Evolutionary conservation across 1,140 invertebrate species (phyloP).

Genomic region (Pseudomyrmex gracilis): DNA sequence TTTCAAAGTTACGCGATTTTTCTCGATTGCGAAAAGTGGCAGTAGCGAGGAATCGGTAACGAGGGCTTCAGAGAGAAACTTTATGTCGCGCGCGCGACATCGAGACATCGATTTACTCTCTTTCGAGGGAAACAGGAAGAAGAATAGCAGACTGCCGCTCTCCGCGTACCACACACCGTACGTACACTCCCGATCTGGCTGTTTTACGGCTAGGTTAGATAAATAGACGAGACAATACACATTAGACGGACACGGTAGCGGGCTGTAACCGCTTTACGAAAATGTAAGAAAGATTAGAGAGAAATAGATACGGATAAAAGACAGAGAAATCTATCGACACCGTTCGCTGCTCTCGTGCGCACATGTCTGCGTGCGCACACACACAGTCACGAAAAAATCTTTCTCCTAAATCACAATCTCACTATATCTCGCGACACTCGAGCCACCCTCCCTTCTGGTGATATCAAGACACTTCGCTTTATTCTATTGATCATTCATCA

Average conservation of each 20-base stretch:
- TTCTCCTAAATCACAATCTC: slow-evolving; percentile 70
- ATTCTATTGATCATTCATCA: neutral
- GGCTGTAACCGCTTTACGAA: slow-evolving; percentile 71
- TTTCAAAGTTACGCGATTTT: slow-evolving; percentile 48
- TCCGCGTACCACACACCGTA: slow-evolving; percentile 28
- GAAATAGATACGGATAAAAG: slow-evolving; percentile 66
- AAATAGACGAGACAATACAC: slow-evolving; percentile 81
- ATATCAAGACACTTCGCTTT: neutral
- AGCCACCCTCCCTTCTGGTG: slow-evolving; percentile 31
- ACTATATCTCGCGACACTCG: slow-evolving; percentile 66
- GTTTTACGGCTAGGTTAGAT: slow-evolving; percentile 74
- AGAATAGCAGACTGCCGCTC: slow-evolving; percentile 30
- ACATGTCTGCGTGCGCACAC: slow-evolving; percentile 28
- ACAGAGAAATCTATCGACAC: slow-evolving; percentile 64
- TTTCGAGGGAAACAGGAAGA: slow-evolving; percentile 2
- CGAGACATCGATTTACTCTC: neutral
- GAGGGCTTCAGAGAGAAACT: neutral
- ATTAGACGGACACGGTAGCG: slow-evolving; percentile 77
- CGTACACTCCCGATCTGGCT: slow-evolving; percentile 53
- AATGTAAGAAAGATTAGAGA: slow-evolving; percentile 68
- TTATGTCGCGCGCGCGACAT: neutral
- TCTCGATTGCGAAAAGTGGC: neutral
- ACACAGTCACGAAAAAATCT: slow-evolving; percentile 24
- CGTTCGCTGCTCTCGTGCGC: slow-evolving; percentile 37
- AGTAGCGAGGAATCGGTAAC: slow-evolving; percentile 23